These are phyloP conservation scores for Myrmophylax atrothorax DNA, from an alignment of 2,113 vertebrate genomes.

Conservation along the genomic window DNA sequence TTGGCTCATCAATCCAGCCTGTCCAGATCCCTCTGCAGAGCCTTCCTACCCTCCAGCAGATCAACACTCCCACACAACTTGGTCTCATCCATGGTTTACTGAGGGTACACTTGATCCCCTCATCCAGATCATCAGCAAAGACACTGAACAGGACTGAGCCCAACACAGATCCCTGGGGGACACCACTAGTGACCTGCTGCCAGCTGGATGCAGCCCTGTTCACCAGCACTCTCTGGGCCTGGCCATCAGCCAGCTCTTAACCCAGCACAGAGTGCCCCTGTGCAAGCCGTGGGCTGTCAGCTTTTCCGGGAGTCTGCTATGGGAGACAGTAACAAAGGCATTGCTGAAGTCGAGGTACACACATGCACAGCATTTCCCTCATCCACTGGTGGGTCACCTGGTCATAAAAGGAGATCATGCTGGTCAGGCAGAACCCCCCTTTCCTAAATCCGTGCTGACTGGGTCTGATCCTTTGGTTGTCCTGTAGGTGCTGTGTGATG, in stretches of 20 bases:
- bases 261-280: not conserved
- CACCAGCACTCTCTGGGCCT: not conserved
- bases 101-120: not conserved
- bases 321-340: not conserved
- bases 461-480: not conserved
- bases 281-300: not conserved
- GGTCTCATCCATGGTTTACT: not conserved
- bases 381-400: not conserved
- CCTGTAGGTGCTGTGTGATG: not conserved
- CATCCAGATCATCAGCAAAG: not conserved
- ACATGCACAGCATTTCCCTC: not conserved
- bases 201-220: not conserved
- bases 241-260: not conserved
- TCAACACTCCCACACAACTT: not conserved
- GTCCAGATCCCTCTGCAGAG: not conserved
- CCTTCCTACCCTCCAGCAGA: not conserved
- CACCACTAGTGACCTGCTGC: not conserved
- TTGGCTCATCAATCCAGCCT: not conserved
- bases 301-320: not conserved
- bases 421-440: not conserved
- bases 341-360: not conserved
- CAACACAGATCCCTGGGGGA: not conserved
- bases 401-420: not conserved
- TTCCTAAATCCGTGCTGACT: not conserved
- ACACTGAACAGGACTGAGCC: not conserved